phyloP scores from a whole-genome alignment of 2,797 vertebrate genomes.

The Sciaenops ocellatus region DNA sequence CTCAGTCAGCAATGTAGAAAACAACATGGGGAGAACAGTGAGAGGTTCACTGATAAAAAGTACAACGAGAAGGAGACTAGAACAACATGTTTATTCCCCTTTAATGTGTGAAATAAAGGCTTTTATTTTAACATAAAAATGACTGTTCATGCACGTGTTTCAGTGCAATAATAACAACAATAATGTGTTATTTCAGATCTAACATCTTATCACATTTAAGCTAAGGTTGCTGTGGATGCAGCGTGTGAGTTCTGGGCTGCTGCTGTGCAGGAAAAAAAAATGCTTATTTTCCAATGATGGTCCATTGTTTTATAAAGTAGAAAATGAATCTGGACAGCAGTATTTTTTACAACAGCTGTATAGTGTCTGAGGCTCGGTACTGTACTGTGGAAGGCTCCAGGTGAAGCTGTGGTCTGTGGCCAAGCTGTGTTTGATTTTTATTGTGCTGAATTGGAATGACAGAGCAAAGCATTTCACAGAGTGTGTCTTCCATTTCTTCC shows the following conservation, averaged over 20 bases:
- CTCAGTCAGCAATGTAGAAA: conserved; percentile 72
- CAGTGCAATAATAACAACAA: not conserved
- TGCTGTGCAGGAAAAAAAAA: conserved; percentile 40
- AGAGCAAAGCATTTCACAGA: conserved; percentile 82
- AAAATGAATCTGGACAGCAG: conserved; percentile 53
- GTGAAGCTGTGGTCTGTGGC: conserved; percentile 68
- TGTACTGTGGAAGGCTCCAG: conserved; percentile 62
- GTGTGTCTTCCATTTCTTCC: conserved; percentile 82
- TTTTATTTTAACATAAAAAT: not conserved
- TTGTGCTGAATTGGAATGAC: conserved; percentile 82
- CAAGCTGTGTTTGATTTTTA: conserved; percentile 75
- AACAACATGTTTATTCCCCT: conserved; percentile 1
- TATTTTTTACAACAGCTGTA: conserved; percentile 55
- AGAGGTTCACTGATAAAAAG: conserved; percentile 43
- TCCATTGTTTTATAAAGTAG: conserved; percentile 46
- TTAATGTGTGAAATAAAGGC: conserved; percentile 1
- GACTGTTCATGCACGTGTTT: not conserved
- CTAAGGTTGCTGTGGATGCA: conserved; percentile 24
- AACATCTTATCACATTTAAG: conserved; percentile 4
- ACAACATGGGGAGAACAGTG: conserved; percentile 45
- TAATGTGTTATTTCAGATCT: not conserved
- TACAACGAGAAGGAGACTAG: conserved; percentile 1
- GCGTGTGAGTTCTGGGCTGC: conserved; percentile 25
- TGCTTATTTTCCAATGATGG: conserved; percentile 55
- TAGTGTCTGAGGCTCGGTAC: conserved; percentile 51